Evolutionary conservation across 2,113 vertebrate species (phyloP), one percentile per base, ranked within the genome.

Genomic region (Upupa epops): DNA sequence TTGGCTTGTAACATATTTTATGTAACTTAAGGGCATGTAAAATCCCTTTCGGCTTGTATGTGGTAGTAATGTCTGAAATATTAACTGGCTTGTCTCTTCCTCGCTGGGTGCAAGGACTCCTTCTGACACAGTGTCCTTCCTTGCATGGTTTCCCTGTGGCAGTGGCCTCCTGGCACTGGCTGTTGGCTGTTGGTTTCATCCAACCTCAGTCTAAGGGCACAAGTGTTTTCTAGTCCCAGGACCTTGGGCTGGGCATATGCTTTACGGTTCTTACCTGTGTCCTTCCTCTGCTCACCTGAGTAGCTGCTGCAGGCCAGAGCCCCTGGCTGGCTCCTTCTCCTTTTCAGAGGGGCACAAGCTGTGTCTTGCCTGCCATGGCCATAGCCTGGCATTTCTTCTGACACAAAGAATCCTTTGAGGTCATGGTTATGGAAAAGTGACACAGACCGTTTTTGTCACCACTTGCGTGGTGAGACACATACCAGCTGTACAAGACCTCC

Each of bases 21-120:
- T n/a, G n/a, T n/a, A n/a, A n/a, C n/a, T n/a, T n/a, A n/a, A n/a
- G n/a, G n/a, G n/a, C n/a, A n/a, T n/a, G 7, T 42, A 74, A 76
- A 88, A 22, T 19, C 48, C 76, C 17, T 59, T 82, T 24, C 32
- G 37, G 73, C 88, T 71, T 8, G 49, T 56, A 8, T 17, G 26
- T 42, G 64, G 69, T 11, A 96, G 52, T 97, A 96, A 97, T 96
- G 70, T 59, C 29, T 66, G 61, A 42, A 56, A 55, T 0, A 4
- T 37, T 55, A 0, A 11, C 17, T 61, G 70, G 4, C 16, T 87
- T 76, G 55, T 88, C 15, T 60, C 8, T 78, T 52, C 63, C 17
- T 83, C 5, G 8, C 3, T 61, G 31, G 11, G 17, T 31, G 5
- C 48, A 9, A 56, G 17, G n/a, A n/a, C 20, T 56, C 5, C 11